Base-by-base conservation (phyloP, 1,140 invertebrate species). In the Drosophila subobscura region DNA sequence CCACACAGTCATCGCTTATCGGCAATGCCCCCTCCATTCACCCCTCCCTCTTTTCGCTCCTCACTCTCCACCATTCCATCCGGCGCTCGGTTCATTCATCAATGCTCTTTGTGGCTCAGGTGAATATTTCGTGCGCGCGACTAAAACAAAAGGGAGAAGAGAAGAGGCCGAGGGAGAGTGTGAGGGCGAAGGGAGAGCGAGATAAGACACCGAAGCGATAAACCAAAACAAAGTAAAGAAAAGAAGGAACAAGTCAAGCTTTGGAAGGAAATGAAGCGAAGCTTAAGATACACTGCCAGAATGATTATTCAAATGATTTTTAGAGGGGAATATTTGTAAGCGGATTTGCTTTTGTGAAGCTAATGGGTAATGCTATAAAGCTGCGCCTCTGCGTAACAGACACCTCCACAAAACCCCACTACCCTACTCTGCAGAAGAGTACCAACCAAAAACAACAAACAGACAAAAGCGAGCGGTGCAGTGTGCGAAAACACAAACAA, bases 41-140 rank as follows among this genome's bases (percentile, higher is more conserved):
- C 27, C 12, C 52, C 46, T 23, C 33, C 45, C 20, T 14, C 29
- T n/a, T 41, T 4, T 37, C 16, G 1, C 16, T 12, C 10, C 1
- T 4, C 33, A 1, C 33, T 4, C 10, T 12, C 4, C 33, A 12
- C 33, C 25, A 27, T 27, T 27, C 25, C 33, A 37, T 37, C 33
- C 33, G 33, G 33, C 33, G 33, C 29, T 4, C 10, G 33, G 33
- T 84, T 85, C 81, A 86, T 86, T 85, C 80, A 85, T 86, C 73
- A 75, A 81, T 81, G 68, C 55, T 27, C 42, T 70, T 68, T 51
- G 33, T 4, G 63, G 54, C 68, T 50, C 16, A 59, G 58, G 61
- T 73, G 63, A 60, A 83, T 77, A 80, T 73, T 84, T 84, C 66
- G 80, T 77, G 76, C 63, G 72, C 79, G 72, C 67, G 60, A 56